Percentiles rank a stretch among this genome's conserved stretches.
phyloP scores from a whole-genome alignment of 2,797 vertebrate genomes.

The Sphenodon punctatus region DNA sequence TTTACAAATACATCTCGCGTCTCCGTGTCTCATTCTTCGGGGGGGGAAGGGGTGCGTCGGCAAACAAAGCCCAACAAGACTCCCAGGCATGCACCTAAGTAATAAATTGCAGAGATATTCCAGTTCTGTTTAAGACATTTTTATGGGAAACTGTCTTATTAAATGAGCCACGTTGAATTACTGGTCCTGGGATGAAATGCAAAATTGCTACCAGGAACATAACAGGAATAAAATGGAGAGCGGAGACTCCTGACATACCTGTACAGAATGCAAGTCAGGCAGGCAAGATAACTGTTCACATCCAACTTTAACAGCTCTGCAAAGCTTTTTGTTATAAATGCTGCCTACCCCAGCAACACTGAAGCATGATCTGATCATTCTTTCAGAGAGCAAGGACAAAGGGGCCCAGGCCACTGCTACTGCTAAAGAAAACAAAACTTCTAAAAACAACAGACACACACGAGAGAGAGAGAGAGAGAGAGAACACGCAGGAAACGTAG shows the following conservation, averaged over 20 bases:
- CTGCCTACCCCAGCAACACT: not conserved
- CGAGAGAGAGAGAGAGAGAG: not conserved
- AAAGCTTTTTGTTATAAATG: not conserved
- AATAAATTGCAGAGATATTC: not conserved
- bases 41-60: too few species aligned
- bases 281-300: not conserved
- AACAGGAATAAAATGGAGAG: not conserved
- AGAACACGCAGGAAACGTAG: slow-evolving; percentile 39
- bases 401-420: accelerated
- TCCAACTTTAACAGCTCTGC: not conserved
- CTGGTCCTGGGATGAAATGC: not conserved
- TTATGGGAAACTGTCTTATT: not conserved
- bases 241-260: not conserved
- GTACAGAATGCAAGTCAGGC: too few species aligned
- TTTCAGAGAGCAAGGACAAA: not conserved
- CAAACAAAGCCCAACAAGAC: too few species aligned
- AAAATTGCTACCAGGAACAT: not conserved
- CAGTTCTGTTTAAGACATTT: not conserved
- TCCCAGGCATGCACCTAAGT: not conserved
- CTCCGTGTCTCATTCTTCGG: too few species aligned
- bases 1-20: too few species aligned
- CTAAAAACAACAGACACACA: not conserved
- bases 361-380: not conserved
- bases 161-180: not conserved
- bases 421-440: not conserved